Percentiles rank a stretch among this genome's conserved stretches.
Evolutionary conservation across 53 echinoderm and acorn worm species (phyloP).

Genomic region (Hippasteria phrygiana): DNA sequence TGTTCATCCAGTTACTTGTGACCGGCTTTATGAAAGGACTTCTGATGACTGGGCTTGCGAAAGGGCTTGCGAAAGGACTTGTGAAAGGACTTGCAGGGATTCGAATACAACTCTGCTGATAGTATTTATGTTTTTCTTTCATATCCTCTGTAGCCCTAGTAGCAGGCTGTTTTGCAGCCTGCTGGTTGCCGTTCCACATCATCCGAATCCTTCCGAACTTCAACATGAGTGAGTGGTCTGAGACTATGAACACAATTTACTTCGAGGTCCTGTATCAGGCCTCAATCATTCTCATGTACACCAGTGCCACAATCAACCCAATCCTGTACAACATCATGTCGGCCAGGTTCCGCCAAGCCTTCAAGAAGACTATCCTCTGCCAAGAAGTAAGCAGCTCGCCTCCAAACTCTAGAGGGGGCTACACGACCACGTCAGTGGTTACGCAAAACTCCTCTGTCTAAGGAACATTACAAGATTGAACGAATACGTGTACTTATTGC

Average conservation of each 20-base stretch:
- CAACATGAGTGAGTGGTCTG: conserved; percentile 67
- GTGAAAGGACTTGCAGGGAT: too few species aligned
- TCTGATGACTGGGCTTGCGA: too few species aligned
- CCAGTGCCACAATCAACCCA: conserved; percentile 92
- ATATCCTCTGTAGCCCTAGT: conserved; percentile 74
- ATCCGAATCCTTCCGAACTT: conserved; percentile 90
- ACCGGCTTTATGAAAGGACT: too few species aligned
- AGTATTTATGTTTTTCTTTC: too few species aligned
- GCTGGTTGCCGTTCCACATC: conserved; percentile 97
- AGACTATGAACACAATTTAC: conserved; percentile 68
- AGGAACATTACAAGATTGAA: background rate
- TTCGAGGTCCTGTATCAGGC: conserved; percentile 85
- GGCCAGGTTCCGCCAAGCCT: conserved; percentile 88
- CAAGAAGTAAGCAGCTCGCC: conserved; percentile 88
- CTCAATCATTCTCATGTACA: conserved; percentile 88
- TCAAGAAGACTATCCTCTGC: conserved; percentile 80
- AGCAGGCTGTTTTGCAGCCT: conserved; percentile 91
- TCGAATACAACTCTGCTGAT: too few species aligned
- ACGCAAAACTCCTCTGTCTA: conserved; percentile 38
- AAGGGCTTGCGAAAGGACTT: too few species aligned
- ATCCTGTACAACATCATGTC: conserved; percentile 98
- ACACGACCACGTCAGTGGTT: conserved; percentile 37
- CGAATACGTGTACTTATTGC: background rate
- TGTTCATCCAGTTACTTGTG: too few species aligned
- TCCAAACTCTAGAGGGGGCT: conserved; percentile 68